Percentiles rank a stretch among this genome's conserved stretches.
Conservation (phyloP, 2,888 invertebrate species). For the Epirrhoe tristata region DNA sequence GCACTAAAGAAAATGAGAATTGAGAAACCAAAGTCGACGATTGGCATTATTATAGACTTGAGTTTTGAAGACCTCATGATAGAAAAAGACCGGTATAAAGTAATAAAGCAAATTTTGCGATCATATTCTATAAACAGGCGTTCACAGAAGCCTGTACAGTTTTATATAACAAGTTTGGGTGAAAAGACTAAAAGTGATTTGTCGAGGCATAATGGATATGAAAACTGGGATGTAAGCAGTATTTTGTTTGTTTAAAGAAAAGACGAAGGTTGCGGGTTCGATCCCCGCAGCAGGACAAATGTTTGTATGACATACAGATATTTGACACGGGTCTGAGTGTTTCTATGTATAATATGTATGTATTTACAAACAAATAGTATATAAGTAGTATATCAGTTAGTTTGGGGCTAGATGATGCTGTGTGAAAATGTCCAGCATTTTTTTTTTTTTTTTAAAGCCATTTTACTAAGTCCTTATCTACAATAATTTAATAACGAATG, state of each 20-base stretch:
- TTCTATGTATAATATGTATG: too few relatives aligned
- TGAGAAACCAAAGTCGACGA: slow-evolving; percentile 88
- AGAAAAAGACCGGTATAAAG: slow-evolving; percentile 94
- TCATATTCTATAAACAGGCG: slow-evolving; percentile 96
- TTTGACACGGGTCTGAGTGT: too few relatives aligned
- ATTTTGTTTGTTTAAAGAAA: background rate
- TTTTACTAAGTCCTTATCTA: background rate
- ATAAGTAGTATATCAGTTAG: too few relatives aligned
- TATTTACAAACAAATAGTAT: too few relatives aligned
- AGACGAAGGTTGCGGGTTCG: too few relatives aligned
- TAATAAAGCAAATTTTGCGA: slow-evolving; percentile 95
- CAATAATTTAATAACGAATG: too few relatives aligned
- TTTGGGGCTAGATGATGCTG: too few relatives aligned
- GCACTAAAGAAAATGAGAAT: slow-evolving; percentile 90
- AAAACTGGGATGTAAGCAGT: slow-evolving; percentile 94
- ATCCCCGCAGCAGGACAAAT: too few relatives aligned
- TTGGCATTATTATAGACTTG: slow-evolving; percentile 93
- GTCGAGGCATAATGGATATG: slow-evolving; percentile 93
- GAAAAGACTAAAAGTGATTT: slow-evolving; percentile 91
- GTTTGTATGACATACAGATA: too few relatives aligned
- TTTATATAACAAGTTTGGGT: slow-evolving; percentile 92
- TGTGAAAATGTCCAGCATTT: too few relatives aligned
- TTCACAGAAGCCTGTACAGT: slow-evolving; percentile 91
- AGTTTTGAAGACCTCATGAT: slow-evolving; percentile 97
- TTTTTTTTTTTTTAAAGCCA: too few relatives aligned